Evolutionary conservation across 2,888 invertebrate species (phyloP), one percentile per base, ranked within the genome.

Genomic region (Coelogynopora nodosa): DNA sequence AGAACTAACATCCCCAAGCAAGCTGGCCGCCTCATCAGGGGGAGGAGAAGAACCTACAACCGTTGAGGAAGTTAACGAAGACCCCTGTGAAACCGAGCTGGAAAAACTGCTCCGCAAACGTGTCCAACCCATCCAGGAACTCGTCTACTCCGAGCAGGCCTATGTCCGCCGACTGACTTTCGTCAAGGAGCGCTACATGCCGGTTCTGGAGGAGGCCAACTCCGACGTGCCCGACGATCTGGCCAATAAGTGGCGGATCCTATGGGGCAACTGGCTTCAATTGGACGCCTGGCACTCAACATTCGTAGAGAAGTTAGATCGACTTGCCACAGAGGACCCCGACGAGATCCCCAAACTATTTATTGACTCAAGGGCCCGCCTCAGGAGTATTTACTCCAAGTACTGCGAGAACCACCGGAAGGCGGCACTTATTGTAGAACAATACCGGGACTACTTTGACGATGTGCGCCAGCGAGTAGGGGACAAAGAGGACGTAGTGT

Each of bases 351-450:
- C 87, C 0, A 84, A 87, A 26, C 31, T 86, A 1, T 87, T 87
- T 31, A 87, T 87, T 81, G 87, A 67, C 30, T 86, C 85, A 10
- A 67, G 67, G n/a, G 29, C 86, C 13, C 84, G 84, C 13, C 28
- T 87, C 27, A n/a, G 87, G 2, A 29, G 80, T 23, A 87, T 87
- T 1, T 87, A 87, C 28, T 67, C 85, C n/a, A 87, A 87, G 30
- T 87, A 87, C 28, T 87, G 87, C 82, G 87, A 87, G 29, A 87
- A 87, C 83, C 86, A 87, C 74, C 81, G 86, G 1, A 87, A 87
- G 83, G 87, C 87, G 0, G 28, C 83, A 0, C 29, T 87, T 0
- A 82, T 87, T 67, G 87, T 81, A 10, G 81, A 87, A 23, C 67
- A 67, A 23, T 84, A 87, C 85, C 86, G 84, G n/a, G 82, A 31